Conservation (phyloP, 1,140 invertebrate genomes). For the Apis dorsata region DNA sequence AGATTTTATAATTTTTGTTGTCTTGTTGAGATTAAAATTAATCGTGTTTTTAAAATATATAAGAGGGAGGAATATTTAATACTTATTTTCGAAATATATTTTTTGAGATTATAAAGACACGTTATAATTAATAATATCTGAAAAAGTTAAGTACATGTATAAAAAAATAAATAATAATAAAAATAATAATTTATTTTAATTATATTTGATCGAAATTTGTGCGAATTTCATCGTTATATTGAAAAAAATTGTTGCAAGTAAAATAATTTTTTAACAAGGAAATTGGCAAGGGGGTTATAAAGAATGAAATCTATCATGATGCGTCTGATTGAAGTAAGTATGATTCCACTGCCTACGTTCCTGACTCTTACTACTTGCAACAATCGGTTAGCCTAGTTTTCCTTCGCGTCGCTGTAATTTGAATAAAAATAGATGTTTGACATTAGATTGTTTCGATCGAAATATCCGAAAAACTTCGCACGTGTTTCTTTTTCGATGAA, state of each 20-base stretch:
- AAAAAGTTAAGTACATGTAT: too few relatives aligned
- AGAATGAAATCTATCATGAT: too few relatives aligned
- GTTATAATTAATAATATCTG: too few relatives aligned
- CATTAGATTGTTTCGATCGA: neutral
- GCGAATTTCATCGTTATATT: too few relatives aligned
- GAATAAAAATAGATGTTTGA: neutral
- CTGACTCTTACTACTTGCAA: conserved; percentile 45
- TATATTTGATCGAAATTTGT: too few relatives aligned
- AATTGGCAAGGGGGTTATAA: neutral
- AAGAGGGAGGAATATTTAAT: neutral
- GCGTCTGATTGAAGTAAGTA: conserved; percentile 43
- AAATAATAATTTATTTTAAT: too few relatives aligned
- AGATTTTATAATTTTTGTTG: neutral
- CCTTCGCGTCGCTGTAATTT: neutral
- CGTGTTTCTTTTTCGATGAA: too few relatives aligned
- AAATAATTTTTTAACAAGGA: too few relatives aligned
- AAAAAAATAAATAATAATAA: too few relatives aligned
- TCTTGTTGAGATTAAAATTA: neutral
- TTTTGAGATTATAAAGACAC: neutral
- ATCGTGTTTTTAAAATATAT: neutral
- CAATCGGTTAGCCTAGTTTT: conserved; percentile 39
- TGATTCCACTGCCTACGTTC: conserved; percentile 41
- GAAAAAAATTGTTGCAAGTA: too few relatives aligned
- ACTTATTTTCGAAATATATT: neutral
- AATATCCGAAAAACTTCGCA: neutral